These are phyloP conservation scores for Timema cristinae DNA, from an alignment of 2,888 invertebrate genomes.

Conservation along the genomic window DNA sequence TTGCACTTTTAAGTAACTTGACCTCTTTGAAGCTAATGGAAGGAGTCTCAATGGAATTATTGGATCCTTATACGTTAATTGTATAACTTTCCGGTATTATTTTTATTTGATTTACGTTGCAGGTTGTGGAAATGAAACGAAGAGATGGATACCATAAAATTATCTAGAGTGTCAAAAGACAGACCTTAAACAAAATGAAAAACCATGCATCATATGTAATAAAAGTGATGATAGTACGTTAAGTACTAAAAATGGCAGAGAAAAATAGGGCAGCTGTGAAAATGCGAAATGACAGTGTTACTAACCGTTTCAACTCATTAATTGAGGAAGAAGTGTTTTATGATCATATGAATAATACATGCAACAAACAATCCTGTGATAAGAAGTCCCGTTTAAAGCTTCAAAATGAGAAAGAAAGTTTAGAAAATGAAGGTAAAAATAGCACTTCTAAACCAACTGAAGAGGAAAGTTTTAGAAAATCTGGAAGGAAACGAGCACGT, in stretches of 20 bases:
- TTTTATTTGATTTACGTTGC: slow-evolving; percentile 9
- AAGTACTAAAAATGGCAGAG: not conserved
- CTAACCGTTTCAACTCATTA: not conserved
- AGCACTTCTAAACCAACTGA: not conserved
- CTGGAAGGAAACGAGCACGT: not conserved
- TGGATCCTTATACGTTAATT: too few relatives aligned
- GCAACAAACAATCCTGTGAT: not conserved
- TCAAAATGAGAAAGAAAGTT: not conserved
- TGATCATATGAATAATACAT: too few relatives aligned
- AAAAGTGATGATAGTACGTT: too few relatives aligned
- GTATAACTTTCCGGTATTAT: slow-evolving; percentile 16
- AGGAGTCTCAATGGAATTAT: too few relatives aligned
- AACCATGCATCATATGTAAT: not conserved
- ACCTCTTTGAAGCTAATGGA: too few relatives aligned
- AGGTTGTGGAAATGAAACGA: slow-evolving; percentile 1
- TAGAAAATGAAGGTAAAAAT: not conserved
- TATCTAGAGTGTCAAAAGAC: too few relatives aligned
- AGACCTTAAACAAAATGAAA: not conserved
- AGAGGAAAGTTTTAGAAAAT: not conserved
- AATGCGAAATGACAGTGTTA: slow-evolving; percentile 12
- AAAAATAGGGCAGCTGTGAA: not conserved
- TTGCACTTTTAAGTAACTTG: too few relatives aligned
- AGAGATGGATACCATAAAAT: too few relatives aligned
- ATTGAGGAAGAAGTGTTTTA: not conserved
- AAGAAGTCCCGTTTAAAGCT: slow-evolving; percentile 1